A percentile compares a stretch with the other conserved stretches of the same genome.
Evolutionary conservation across 2,797 vertebrate species (phyloP).

Genomic region (Tapera naevia): DNA sequence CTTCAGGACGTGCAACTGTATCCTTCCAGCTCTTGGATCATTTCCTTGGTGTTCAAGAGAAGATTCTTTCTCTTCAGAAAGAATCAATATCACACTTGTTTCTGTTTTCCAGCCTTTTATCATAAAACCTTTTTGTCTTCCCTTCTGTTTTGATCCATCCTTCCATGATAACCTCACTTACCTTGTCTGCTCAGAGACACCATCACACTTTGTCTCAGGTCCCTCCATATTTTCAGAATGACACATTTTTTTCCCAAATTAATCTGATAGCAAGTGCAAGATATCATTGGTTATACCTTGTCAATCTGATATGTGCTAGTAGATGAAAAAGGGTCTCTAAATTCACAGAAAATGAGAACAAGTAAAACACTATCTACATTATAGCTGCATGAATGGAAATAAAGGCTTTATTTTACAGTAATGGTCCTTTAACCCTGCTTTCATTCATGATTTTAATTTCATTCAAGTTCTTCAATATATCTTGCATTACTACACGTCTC

Average conservation of each 20-base stretch:
- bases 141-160: not conserved
- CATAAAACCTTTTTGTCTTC: not conserved
- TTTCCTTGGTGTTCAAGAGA: not conserved
- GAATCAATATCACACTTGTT: not conserved
- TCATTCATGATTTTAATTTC: conserved; percentile 14
- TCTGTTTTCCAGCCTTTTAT: not conserved
- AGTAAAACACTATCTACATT: not conserved
- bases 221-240: not conserved
- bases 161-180: not conserved
- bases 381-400: not conserved
- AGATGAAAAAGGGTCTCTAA: not conserved
- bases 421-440: not conserved
- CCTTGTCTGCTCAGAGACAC: not conserved
- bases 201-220: not conserved
- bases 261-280: not conserved
- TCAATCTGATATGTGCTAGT: not conserved
- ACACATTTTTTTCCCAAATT: not conserved
- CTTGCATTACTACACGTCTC: not conserved
- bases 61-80: not conserved
- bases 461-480: not conserved
- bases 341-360: not conserved
- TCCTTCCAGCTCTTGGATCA: not conserved
- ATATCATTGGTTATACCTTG: not conserved
- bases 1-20: not conserved
- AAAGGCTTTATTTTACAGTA: conserved; percentile 3